These are phyloP conservation scores for Lacerta agilis DNA, from an alignment of 2,797 vertebrate species.

Conservation along the genomic window DNA sequence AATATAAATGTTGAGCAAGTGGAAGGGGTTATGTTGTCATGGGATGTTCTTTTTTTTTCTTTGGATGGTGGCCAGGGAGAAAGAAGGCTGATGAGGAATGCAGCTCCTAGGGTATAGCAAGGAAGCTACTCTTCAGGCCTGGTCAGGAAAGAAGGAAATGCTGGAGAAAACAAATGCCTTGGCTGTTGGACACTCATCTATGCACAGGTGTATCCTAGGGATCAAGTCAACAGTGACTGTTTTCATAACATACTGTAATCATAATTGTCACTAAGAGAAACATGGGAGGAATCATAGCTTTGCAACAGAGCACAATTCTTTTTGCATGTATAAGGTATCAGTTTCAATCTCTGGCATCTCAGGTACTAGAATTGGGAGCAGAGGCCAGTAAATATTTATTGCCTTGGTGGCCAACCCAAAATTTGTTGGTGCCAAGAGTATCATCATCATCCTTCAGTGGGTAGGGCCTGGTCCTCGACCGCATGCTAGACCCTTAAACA, in stretches of 20 bases:
- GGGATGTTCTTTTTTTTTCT: not conserved
- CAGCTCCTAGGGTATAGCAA: not conserved
- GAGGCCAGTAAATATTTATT: not conserved
- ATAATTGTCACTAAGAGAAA: not conserved
- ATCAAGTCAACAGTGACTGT: not conserved
- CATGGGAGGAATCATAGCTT: not conserved
- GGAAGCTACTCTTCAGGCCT: conserved; percentile 63
- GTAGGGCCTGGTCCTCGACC: not conserved
- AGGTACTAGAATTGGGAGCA: not conserved
- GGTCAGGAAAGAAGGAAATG: conserved; percentile 68
- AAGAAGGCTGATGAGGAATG: not conserved
- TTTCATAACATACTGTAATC: conserved; percentile 57
- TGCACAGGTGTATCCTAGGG: conserved; percentile 4
- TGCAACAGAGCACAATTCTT: not conserved
- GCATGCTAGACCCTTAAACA: not conserved
- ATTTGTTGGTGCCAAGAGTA: not conserved
- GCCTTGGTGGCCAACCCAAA: not conserved
- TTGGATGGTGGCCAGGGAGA: not conserved
- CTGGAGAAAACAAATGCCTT: not conserved
- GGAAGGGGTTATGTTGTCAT: not conserved
- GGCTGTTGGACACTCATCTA: not conserved
- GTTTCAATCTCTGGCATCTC: not conserved
- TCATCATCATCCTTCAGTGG: not conserved
- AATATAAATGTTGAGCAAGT: too few relatives aligned
- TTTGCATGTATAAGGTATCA: not conserved